Percentiles rank a stretch among this genome's conserved stretches.
Evolutionary conservation across 2,888 invertebrate genomes (phyloP).

Genomic region (Beris chalybata): DNA sequence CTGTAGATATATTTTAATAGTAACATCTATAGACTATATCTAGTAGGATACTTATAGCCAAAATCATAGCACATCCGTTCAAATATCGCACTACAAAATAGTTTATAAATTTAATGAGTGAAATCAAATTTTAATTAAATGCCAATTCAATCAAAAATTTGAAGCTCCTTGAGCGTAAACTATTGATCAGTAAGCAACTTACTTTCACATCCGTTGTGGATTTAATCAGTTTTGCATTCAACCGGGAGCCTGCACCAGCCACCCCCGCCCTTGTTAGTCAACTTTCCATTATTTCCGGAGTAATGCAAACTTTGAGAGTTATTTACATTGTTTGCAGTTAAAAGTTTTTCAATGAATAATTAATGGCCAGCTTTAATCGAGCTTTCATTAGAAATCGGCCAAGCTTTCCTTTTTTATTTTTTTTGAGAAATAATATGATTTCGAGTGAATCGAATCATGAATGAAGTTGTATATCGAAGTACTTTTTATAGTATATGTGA

Average conservation of each 20-base stretch:
- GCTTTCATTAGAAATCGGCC: slow-evolving; percentile 36
- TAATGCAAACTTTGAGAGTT: slow-evolving; percentile 28
- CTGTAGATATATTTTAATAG: too few species aligned
- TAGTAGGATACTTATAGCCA: too few species aligned
- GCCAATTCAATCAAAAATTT: slow-evolving; percentile 21
- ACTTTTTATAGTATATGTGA: background rate
- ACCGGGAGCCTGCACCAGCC: background rate
- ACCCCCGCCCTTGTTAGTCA: background rate
- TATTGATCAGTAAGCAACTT: slow-evolving; percentile 28
- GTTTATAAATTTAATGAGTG: too few species aligned
- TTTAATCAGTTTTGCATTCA: slow-evolving; percentile 28
- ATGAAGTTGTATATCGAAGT: slow-evolving; percentile 22
- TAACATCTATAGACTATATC: too few species aligned
- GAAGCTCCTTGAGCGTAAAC: slow-evolving; percentile 10
- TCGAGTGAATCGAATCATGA: slow-evolving; percentile 24
- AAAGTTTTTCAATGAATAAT: slow-evolving; percentile 38
- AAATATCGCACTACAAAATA: too few species aligned
- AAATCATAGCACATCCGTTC: too few species aligned
- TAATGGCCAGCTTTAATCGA: slow-evolving; percentile 38
- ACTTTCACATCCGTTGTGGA: slow-evolving; percentile 23
- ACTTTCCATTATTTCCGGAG: slow-evolving; percentile 8
- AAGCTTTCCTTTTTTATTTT: slow-evolving; percentile 25
- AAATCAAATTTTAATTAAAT: slow-evolving; percentile 28
- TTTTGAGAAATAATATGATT: slow-evolving; percentile 11
- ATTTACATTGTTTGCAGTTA: slow-evolving; percentile 35